phyloP scores from a whole-genome alignment of 2,888 invertebrate species.

The Scaptomyza flava region DNA sequence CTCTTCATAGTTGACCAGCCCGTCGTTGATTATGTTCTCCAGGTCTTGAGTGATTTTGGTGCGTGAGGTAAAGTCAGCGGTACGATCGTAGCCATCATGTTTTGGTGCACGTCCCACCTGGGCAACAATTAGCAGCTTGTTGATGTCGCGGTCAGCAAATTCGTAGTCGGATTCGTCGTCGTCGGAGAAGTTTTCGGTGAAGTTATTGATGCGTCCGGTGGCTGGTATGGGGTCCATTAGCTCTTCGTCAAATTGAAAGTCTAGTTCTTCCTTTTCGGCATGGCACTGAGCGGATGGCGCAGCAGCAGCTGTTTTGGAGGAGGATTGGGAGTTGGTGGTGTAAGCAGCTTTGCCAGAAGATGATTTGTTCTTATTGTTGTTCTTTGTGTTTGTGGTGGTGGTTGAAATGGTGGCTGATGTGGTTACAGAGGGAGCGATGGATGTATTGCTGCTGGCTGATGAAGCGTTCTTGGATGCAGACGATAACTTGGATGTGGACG shows the following conservation, averaged over 20 bases:
- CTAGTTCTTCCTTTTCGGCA: conserved; percentile 91
- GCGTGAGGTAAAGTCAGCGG: conserved; percentile 94
- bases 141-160: conserved; percentile 95
- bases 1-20: conserved; percentile 97
- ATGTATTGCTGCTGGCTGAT: conserved; percentile 46
- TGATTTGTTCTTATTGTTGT: conserved; percentile 55
- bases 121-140: conserved; percentile 97
- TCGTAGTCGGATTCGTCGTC: conserved; percentile 92
- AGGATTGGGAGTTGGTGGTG: conserved; percentile 77
- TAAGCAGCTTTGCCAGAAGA: conserved; percentile 73
- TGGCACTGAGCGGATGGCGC: conserved; percentile 80
- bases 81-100: conserved; percentile 95
- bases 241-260: conserved; percentile 99
- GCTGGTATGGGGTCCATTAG: conserved; percentile 89
- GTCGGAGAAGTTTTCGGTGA: conserved; percentile 91
- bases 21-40: conserved; percentile 98
- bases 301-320: conserved; percentile 80
- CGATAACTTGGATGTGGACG: conserved; percentile 53
- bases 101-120: conserved; percentile 90
- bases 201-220: conserved; percentile 92
- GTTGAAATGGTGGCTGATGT: conserved; percentile 26
- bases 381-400: conserved; percentile 18
- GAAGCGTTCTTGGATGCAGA: conserved; percentile 63
- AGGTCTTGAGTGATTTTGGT: conserved; percentile 98
- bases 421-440: conserved; percentile 50